Evolutionary conservation across 2,888 invertebrate species (phyloP).

Genomic region (Zygothrica quintamaculata): DNA sequence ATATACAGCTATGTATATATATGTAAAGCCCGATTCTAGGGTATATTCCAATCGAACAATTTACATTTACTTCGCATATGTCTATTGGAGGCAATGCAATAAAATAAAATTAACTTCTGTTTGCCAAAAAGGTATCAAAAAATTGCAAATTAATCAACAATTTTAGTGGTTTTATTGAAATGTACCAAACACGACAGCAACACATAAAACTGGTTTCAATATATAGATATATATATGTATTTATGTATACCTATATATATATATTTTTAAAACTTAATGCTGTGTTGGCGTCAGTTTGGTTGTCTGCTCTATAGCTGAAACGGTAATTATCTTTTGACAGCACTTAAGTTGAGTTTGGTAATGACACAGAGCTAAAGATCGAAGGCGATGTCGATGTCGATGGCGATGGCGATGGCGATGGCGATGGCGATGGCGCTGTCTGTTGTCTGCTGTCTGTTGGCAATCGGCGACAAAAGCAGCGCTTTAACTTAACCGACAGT

Average conservation of each 20-base stretch:
- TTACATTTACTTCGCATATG: not conserved
- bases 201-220: constrained; percentile 51
- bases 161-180: constrained; percentile 46
- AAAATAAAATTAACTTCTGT: constrained; percentile 23
- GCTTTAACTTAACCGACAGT: constrained; percentile 72
- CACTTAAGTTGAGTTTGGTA: constrained; percentile 74
- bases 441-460: no score
- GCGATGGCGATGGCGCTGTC: no score
- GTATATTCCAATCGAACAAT: not conserved
- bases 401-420: constrained; percentile 52
- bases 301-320: constrained; percentile 55
- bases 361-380: constrained; percentile 65
- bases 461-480: constrained; percentile 61
- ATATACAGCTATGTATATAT: no score
- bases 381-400: constrained; percentile 36
- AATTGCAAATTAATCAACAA: constrained; percentile 45
- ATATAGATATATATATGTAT: no score
- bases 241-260: no score
- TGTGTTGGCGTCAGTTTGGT: constrained; percentile 55
- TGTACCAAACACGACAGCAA: constrained; percentile 23
- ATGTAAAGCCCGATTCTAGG: not conserved
- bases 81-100: constrained; percentile 5
- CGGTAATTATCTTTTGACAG: constrained; percentile 79
- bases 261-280: constrained; percentile 21
- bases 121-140: constrained; percentile 12